Evolutionary conservation across 2,888 invertebrate genomes (phyloP).

Genomic region (Chymomyza procnemis): DNA sequence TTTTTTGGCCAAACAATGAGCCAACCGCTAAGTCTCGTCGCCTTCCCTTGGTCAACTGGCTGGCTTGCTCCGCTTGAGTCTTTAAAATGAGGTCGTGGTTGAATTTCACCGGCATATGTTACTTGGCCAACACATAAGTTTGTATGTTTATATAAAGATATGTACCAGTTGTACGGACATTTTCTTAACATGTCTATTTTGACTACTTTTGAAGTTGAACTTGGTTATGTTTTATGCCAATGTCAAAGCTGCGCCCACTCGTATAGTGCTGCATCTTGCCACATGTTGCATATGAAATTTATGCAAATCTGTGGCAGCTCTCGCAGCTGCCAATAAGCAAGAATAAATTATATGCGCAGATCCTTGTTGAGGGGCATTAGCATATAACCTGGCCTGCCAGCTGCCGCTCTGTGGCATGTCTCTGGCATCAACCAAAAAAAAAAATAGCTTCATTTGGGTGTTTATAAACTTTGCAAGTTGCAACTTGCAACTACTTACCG

Average conservation of each 20-base stretch:
- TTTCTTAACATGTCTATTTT: constrained; percentile 9
- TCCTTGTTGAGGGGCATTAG: constrained; percentile 57
- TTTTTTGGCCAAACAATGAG: constrained; percentile 17
- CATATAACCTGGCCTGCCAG: constrained; percentile 62
- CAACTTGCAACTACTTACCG: neutral
- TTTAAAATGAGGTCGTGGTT: constrained; percentile 48
- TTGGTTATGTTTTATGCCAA: constrained; percentile 47
- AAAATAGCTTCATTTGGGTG: constrained; percentile 61
- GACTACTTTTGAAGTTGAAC: constrained; percentile 41
- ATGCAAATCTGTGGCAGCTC: constrained; percentile 52
- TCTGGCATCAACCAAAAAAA: neutral
- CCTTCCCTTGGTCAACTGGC: neutral
- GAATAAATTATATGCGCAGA: constrained; percentile 67
- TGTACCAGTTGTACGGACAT: neutral
- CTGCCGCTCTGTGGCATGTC: constrained; percentile 5
- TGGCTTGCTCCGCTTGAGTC: constrained; percentile 1
- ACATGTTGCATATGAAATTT: constrained; percentile 70
- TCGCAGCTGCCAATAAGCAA: constrained; percentile 64
- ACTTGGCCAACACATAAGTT: constrained; percentile 5
- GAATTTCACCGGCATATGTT: constrained; percentile 55
- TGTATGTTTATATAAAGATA: neutral
- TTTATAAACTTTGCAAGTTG: neutral
- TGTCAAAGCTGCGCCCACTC: constrained; percentile 61
- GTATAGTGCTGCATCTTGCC: constrained; percentile 5
- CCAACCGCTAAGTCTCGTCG: neutral